Conservation (phyloP, 2,113 vertebrate genomes). For the Peromyscus californicus region DNA sequence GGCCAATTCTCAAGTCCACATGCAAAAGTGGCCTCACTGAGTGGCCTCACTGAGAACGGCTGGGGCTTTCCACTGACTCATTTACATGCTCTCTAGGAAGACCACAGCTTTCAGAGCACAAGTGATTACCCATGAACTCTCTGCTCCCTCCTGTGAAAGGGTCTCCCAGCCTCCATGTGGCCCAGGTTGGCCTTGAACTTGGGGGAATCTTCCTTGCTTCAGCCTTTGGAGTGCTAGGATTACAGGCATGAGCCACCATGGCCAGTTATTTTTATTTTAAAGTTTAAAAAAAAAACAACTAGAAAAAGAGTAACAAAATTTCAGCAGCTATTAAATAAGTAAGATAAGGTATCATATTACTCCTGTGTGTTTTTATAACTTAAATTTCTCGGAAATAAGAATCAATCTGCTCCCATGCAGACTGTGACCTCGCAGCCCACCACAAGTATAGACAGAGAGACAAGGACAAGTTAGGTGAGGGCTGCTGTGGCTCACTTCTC, state of each 20-base stretch:
- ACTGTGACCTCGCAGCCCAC: not conserved
- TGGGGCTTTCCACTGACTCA: not conserved
- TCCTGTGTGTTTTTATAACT: not conserved
- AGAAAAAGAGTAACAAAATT: not conserved
- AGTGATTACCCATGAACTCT: not conserved
- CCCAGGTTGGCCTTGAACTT: not conserved
- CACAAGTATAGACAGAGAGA: not conserved
- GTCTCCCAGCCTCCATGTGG: not conserved
- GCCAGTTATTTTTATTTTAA: not conserved
- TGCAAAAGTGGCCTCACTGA: not conserved
- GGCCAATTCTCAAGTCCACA: not conserved
- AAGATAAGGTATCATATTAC: not conserved
- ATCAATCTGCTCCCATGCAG: not conserved
- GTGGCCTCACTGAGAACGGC: not conserved
- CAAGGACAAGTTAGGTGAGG: not conserved
- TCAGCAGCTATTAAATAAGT: not conserved
- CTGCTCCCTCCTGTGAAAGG: rapidly evolving
- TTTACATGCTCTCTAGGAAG: not conserved
- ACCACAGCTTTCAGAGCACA: not conserved
- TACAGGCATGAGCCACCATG: not conserved
- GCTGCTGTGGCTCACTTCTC: not conserved
- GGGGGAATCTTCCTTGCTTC: not conserved
- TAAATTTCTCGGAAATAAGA: slow-evolving; percentile 7
- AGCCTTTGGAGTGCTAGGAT: not conserved
- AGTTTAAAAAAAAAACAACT: slow-evolving; percentile 42